Conservation (phyloP, 2,888 invertebrate species). For the Sarcophaga carnaria region DNA sequence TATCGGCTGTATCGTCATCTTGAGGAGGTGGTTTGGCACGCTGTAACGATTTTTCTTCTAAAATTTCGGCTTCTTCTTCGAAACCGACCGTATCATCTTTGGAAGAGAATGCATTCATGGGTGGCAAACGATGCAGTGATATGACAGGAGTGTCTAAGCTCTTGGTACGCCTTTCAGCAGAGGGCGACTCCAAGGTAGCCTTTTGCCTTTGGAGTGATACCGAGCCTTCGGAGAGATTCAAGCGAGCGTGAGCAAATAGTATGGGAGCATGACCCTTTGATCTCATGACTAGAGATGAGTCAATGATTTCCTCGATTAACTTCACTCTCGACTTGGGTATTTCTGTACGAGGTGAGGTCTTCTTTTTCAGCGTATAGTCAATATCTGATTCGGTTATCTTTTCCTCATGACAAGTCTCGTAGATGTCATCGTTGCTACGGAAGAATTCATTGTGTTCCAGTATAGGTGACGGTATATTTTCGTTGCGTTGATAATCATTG, state of each 20-base stretch:
- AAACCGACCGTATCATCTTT: slow-evolving; percentile 93
- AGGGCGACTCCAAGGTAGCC: slow-evolving; percentile 88
- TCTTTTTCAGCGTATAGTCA: slow-evolving; percentile 82
- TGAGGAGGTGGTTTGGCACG: slow-evolving; percentile 76
- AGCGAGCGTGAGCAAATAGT: slow-evolving; percentile 89
- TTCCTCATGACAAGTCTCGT: slow-evolving; percentile 79
- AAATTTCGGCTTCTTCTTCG: slow-evolving; percentile 86
- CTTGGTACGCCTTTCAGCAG: slow-evolving; percentile 89
- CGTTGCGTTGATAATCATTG: slow-evolving; percentile 84
- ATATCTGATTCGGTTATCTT: slow-evolving; percentile 84
- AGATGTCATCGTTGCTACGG: slow-evolving; percentile 84
- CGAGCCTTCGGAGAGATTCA: slow-evolving; percentile 93
- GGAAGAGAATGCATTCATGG: slow-evolving; percentile 92
- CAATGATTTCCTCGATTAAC: slow-evolving; percentile 86
- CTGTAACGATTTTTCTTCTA: slow-evolving; percentile 84
- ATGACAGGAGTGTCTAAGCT: slow-evolving; percentile 93
- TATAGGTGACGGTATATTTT: slow-evolving; percentile 86
- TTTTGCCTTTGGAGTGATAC: slow-evolving; percentile 89
- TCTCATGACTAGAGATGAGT: slow-evolving; percentile 86
- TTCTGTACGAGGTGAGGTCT: slow-evolving; percentile 72
- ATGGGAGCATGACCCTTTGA: slow-evolving; percentile 90
- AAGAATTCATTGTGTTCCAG: slow-evolving; percentile 85
- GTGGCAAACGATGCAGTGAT: slow-evolving; percentile 89
- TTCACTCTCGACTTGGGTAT: slow-evolving; percentile 78
- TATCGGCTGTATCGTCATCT: slow-evolving; percentile 84